Base-by-base conservation (phyloP, 2,888 invertebrate species). In the Seira musarum region DNA sequence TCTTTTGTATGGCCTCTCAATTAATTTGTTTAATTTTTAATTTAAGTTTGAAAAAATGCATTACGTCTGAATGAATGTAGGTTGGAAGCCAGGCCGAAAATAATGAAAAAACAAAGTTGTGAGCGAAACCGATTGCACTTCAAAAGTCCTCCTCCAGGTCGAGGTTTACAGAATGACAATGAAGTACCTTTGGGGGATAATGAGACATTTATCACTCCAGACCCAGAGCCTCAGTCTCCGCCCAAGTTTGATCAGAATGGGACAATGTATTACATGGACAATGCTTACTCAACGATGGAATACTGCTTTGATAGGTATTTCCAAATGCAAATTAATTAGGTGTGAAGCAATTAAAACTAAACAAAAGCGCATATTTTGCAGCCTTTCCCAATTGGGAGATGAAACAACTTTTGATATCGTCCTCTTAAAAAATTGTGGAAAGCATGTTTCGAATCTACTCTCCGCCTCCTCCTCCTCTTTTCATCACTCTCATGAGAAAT, bases 231-330 rank as follows among this genome's bases (percentile, higher is more conserved):
- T n/a, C 13, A 6, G 6, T 8, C 40, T 40, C 40, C 13, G 6
- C 80, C 80, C 0, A 46, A 2, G 6, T 75, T 80, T 63, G 25
- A 24, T 8, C 2, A 19, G 3, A 75, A 80, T 71, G 80, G 80
- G 5, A 35, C 70, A 0, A 66, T 80, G 75, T 1, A 15, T 10
- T 75, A 66, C 19, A 24, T 67, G 1, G 25, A 25, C 10, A 22
- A 1, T 0, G 2, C 30, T 10, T 80, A 75, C 35, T 0, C 6
- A 5, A 35, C 74, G 15, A 13, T 2, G 6, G 61, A 70, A 5
- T 80, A 80, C 61, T 80, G 80, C 17, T 35, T 80, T n/a, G 75
- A 80, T 61, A 70, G 75, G 80, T 80, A 73, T 61, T 49, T 40
- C 13, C 13, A 40, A 40, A 40, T 40, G 40, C 40, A 40, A 40